Conservation (phyloP, 2,797 vertebrate genomes). For the Chrosomus eos region DNA sequence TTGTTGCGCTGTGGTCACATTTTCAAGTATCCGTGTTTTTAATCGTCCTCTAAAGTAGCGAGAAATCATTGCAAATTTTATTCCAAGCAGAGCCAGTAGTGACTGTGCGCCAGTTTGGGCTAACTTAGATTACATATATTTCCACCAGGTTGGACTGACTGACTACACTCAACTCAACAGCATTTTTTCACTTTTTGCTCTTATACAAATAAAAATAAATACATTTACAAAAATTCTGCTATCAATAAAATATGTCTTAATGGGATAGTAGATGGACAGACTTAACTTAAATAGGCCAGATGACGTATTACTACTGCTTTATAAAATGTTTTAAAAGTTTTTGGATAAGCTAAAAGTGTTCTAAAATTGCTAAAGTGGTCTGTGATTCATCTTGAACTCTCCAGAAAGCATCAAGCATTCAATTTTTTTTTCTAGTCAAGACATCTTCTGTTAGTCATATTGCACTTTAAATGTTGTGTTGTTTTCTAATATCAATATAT, state of each 20-base stretch:
- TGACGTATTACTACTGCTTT: background rate
- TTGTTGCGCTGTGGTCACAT: conserved; percentile 41
- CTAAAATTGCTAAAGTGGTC: background rate
- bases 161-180: background rate
- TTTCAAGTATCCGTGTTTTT: conserved; percentile 50
- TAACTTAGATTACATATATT: conserved; percentile 36
- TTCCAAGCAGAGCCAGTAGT: conserved; percentile 35
- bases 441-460: background rate
- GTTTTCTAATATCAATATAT: background rate
- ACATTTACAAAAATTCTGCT: background rate
- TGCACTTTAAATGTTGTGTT: background rate
- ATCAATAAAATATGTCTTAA: background rate
- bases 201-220: background rate
- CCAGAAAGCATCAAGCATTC: background rate
- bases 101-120: conserved; percentile 29
- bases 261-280: background rate
- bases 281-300: background rate
- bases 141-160: conserved; percentile 30
- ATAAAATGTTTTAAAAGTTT: background rate
- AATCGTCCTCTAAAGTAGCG: conserved; percentile 43
- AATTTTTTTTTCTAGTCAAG: background rate
- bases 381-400: conserved; percentile 1
- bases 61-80: conserved; percentile 42
- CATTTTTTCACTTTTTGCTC: background rate
- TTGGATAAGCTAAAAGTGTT: background rate